phyloP scores from a whole-genome alignment of 2,797 vertebrate species.

The Percopsis omiscomaycus region DNA sequence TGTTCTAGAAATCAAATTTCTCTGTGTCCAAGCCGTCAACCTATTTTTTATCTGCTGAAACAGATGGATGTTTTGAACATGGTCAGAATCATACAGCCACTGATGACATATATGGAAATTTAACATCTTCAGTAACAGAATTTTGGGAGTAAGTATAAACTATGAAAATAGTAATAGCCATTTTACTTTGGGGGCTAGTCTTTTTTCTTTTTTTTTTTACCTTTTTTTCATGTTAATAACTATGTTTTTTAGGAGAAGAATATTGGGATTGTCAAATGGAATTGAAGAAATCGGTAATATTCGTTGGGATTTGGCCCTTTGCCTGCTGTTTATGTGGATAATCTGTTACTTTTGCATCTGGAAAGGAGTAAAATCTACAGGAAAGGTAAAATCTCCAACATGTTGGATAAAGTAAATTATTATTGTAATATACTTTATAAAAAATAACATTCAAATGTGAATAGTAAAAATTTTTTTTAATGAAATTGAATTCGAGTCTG shows the following conservation, averaged over 20 bases:
- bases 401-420: background rate
- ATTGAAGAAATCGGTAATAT: slow-evolving; percentile 89
- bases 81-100: slow-evolving; percentile 75
- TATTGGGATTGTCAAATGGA: slow-evolving; percentile 87
- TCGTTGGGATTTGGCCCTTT: slow-evolving; percentile 91
- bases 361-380: slow-evolving; percentile 94
- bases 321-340: slow-evolving; percentile 89
- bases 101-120: slow-evolving; percentile 48
- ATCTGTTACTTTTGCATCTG: slow-evolving; percentile 96
- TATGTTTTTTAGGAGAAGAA: slow-evolving; percentile 79
- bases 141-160: slow-evolving; percentile 82
- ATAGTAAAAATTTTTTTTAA: background rate
- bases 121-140: slow-evolving; percentile 78
- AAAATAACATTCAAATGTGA: background rate
- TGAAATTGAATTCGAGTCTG: slow-evolving; percentile 1
- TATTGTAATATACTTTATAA: slow-evolving; percentile 1
- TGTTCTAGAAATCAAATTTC: too few species aligned
- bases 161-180: background rate
- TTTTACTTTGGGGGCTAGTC: background rate
- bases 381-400: slow-evolving; percentile 79
- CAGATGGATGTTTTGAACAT: slow-evolving; percentile 82
- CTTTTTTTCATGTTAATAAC: background rate
- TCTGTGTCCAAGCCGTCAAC: background rate
- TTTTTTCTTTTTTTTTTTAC: background rate
- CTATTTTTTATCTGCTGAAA: slow-evolving; percentile 20